These are phyloP conservation scores for Onychomys leucogaster DNA, from an alignment of 2,797 vertebrate genomes.

Conservation along the genomic window DNA sequence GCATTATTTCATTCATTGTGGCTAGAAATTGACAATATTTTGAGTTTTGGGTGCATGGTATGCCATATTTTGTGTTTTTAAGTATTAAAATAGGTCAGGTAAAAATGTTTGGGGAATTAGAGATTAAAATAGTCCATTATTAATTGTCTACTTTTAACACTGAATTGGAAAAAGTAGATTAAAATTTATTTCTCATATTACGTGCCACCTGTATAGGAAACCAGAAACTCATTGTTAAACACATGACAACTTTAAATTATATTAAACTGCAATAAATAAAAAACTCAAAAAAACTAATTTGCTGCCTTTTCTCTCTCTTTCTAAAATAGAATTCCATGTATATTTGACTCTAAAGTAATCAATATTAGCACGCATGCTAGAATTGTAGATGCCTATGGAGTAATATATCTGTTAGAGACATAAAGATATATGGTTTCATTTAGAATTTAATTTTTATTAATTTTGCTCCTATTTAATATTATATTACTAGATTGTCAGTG, in stretches of 20 bases:
- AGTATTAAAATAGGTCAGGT: constrained; percentile 25
- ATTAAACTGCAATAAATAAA: background rate
- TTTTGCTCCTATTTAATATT: background rate
- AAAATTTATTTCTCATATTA: background rate
- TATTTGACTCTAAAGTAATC: background rate
- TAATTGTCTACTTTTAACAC: constrained; percentile 36
- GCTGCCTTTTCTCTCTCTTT: background rate
- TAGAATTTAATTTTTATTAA: background rate
- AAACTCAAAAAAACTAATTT: background rate
- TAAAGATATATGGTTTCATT: background rate
- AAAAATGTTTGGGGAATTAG: background rate
- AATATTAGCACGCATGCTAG: background rate
- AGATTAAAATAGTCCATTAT: constrained; percentile 8
- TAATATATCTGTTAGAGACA: background rate
- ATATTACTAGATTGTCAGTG: background rate
- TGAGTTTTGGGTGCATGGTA: constrained; percentile 32
- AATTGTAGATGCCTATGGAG: background rate
- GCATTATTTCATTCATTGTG: background rate
- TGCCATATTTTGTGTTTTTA: background rate
- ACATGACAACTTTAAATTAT: background rate
- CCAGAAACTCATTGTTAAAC: background rate
- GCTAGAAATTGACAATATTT: background rate
- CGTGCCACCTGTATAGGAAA: background rate
- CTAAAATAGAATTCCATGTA: background rate
- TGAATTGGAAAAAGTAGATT: background rate